Evolutionary conservation across 2,113 vertebrate species (phyloP), one percentile per base, ranked within the genome.

Genomic region (Mesoclemmys tuberculata): DNA sequence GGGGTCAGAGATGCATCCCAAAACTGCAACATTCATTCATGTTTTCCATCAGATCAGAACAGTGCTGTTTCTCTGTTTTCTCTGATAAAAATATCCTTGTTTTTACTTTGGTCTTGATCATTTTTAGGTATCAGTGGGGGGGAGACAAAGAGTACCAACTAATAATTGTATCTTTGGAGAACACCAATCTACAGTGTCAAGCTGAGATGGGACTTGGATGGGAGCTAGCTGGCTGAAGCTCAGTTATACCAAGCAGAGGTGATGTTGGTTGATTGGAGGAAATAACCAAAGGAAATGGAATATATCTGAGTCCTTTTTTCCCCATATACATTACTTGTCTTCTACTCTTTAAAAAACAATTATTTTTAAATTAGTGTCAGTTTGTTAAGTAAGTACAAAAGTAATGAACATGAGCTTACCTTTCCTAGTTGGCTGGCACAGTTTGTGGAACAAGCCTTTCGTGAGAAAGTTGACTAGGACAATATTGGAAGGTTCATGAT

Each of bases 401-500:
- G 29, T 83, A 48, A 27, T 64, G 56, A 61, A 48, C 55, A n/a
- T 24, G 7, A 78, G 75, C 85, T 90, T 93, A 90, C 84, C 49
- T 5, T 78, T 19, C 2, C 22, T 44, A 6, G 7, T n/a, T 75
- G 84, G 78, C 56, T 46, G 58, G 82, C 91, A 96, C 35, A 96
- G 16, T 13, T 88, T 96, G 49, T 90, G 91, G 68, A 97, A 94
- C 44, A 97, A 84, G 19, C 87, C 52, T 85, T 85, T 95, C 24
- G 41, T n/a, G 19, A 96, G 86, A 44, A 97, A 93, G 38, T 86
- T 90, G 31, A 94, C 93, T 41, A 96, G 90, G 79, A 96, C 78
- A 92, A 97, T 88, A 48, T 96, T 96, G 38, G 89, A 82, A 71
- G 95, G 94, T 56, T 96, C 92, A 8, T 90, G 82, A 61, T 89